Evolutionary conservation across 2,113 vertebrate genomes (phyloP).

Genomic region (Phyllostomus hastatus): DNA sequence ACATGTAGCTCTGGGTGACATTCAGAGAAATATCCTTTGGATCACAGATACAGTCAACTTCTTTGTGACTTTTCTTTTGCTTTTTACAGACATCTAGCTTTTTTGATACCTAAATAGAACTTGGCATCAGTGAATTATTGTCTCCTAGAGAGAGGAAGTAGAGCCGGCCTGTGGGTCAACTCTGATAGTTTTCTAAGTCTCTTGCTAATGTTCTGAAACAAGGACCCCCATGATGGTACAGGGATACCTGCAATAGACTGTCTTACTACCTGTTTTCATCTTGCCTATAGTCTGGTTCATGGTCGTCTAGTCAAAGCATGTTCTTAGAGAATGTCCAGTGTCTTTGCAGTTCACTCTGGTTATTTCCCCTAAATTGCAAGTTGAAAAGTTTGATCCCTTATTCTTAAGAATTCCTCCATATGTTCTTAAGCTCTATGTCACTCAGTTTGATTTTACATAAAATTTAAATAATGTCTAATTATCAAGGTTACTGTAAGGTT

Average conservation of each 20-base stretch:
- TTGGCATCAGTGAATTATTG: background rate
- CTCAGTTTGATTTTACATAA: background rate
- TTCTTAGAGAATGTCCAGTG: background rate
- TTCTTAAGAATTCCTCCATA: background rate
- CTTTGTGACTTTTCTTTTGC: background rate
- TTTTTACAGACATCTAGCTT: background rate
- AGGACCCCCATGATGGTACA: background rate
- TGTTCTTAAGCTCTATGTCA: background rate
- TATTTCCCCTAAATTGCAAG: background rate
- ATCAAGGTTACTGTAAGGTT: background rate
- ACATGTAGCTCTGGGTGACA: background rate
- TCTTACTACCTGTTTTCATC: background rate
- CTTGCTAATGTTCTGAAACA: background rate
- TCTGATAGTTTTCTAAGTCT: background rate
- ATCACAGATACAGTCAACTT: background rate
- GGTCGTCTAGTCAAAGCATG: background rate
- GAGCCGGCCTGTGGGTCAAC: background rate
- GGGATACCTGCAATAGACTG: background rate
- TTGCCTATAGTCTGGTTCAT: background rate
- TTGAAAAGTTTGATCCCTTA: background rate
- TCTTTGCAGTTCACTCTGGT: background rate
- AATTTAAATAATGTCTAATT: background rate
- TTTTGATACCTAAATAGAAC: background rate
- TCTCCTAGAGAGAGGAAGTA: background rate
- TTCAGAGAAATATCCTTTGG: background rate